Base-by-base conservation (phyloP, 2,888 invertebrate genomes). In the Caenorhabditis zanzibari region DNA sequence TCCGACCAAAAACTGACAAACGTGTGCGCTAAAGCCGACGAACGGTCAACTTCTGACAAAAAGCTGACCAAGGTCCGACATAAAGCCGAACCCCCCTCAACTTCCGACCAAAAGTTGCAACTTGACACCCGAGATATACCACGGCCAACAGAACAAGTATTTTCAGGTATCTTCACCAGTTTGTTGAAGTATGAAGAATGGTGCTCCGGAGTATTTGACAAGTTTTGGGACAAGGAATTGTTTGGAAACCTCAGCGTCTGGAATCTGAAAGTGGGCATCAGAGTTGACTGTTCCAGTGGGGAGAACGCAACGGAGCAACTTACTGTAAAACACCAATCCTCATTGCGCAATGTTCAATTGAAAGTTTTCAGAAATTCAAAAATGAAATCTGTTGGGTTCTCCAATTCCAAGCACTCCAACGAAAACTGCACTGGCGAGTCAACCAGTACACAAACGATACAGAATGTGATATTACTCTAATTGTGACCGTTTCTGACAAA, bases 331-430 rank as follows among this genome's bases (percentile, higher is more conserved):
- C 28, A 9, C 14, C 7, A 54, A 9, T 54, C n/a, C n/a, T n/a
- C n/a, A n/a, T n/a, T n/a, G n/a, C n/a, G 9, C 0, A 12, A 54
- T 54, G 19, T 16, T 56, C 6, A 6, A 19, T 6, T 38, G 1
- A 16, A 7, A 32, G 9, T 5, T 16, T 56, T 35, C 64, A 74
- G 74, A 74, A 19, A 12, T 19, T 74, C 28, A 52, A 63, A n/a
- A 19, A 64, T 0, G 63, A 74, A 1, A 19, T 74, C 22, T 35
- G 74, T 12, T 74, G 74, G 74, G 41, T 19, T 28, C 26, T 74
- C 1, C 74, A 74, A 32, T 74, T 41, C 35, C 49, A 74, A 19
- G 63, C 63, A 0, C 4, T 26, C n/a, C 49, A 28, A 12, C 63
- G 52, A 2, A 26, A 41, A 9, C 56, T 64, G 1, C 28, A 16